Evolutionary conservation across 1,140 invertebrate genomes (phyloP), one percentile per base, ranked within the genome.

Genomic region (Thrips palmi): DNA sequence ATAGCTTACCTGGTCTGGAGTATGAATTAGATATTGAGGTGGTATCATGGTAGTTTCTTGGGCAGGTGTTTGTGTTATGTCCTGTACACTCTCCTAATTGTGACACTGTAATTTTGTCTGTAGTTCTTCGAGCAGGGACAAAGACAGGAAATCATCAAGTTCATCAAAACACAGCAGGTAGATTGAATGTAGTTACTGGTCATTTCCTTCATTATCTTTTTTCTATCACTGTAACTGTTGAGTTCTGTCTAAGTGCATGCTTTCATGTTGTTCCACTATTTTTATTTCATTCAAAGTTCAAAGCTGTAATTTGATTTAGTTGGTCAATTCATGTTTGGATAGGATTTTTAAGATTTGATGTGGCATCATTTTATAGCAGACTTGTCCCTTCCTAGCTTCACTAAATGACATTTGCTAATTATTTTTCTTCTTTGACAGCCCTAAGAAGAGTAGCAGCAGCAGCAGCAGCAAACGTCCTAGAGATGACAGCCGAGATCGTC

Each of bases 401-500:
- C 57, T 44, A 24, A 34, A 53, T 2, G 49, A 53, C 44, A 50
- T 51, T 48, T 46, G 47, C 51, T 57, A 58, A 49, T 51, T 54
- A 61, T 55, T 56, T 63, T 52, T 62, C 65, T 35, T 61, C 59
- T n/a, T n/a, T n/a, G n/a, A n/a, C n/a, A n/a, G n/a, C n/a, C n/a
- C n/a, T 21, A 14, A 24, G 10, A 22, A 42, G 33, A 57, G 50
- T 43, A 60, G 56, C 43, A 51, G 53, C 33, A 40, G 44, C 21
- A 43, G 45, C 45, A 51, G 54, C 43, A 70, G 64, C 43, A 84
- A 83, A 54, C 65, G 80, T 22, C 67, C 72, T 7, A 66, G 76
- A 18, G 77, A 82, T 21, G 72, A 77, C 39, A 78, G 74, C 48
- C 59, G 63, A n/a, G 55, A 59, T 42, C 61, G 65, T 8, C 71